A percentile compares a stretch with the other conserved stretches of the same genome.
Conservation (phyloP, 2,888 invertebrate species). For the Gastrophysa polygoni region DNA sequence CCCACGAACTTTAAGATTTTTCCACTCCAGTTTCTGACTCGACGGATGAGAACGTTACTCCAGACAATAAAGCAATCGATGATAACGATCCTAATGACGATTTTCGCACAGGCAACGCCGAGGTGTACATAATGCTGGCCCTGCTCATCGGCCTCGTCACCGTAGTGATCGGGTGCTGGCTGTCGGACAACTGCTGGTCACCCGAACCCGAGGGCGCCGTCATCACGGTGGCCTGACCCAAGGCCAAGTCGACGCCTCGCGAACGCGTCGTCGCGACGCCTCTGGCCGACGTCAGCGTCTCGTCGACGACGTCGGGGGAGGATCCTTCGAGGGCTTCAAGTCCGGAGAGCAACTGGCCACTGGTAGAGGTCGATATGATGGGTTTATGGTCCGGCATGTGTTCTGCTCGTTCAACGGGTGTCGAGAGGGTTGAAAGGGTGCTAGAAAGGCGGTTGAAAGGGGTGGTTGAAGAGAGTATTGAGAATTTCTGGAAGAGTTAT, state of each 20-base stretch:
- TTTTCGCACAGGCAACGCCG: slow-evolving; percentile 72
- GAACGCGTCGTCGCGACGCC: slow-evolving; percentile 39
- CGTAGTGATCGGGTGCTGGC: slow-evolving; percentile 77
- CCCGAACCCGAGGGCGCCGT: slow-evolving; percentile 71
- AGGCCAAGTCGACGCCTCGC: slow-evolving; percentile 64
- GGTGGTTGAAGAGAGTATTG: too few species aligned
- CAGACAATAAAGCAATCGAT: too few species aligned
- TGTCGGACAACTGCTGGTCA: slow-evolving; percentile 80
- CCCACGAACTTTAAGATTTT: too few species aligned
- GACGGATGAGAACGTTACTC: too few species aligned
- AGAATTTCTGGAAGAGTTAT: too few species aligned
- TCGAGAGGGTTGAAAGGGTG: too few species aligned
- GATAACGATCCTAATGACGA: too few species aligned
- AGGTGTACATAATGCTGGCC: slow-evolving; percentile 76
- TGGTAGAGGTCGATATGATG: slow-evolving; percentile 47
- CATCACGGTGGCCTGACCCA: slow-evolving; percentile 72
- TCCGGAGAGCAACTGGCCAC: slow-evolving; percentile 57
- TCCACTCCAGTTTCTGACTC: too few species aligned
- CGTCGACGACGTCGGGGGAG: slow-evolving; percentile 31
- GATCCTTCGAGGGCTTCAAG: slow-evolving; percentile 45
- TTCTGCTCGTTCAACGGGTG: too few species aligned
- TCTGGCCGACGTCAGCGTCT: slow-evolving; percentile 51
- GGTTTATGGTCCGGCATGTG: neutral
- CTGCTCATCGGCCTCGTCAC: slow-evolving; percentile 74
- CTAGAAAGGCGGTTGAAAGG: too few species aligned